These are phyloP conservation scores for Ara ararauna DNA, from an alignment of 2,797 vertebrate species.

Conservation along the genomic window DNA sequence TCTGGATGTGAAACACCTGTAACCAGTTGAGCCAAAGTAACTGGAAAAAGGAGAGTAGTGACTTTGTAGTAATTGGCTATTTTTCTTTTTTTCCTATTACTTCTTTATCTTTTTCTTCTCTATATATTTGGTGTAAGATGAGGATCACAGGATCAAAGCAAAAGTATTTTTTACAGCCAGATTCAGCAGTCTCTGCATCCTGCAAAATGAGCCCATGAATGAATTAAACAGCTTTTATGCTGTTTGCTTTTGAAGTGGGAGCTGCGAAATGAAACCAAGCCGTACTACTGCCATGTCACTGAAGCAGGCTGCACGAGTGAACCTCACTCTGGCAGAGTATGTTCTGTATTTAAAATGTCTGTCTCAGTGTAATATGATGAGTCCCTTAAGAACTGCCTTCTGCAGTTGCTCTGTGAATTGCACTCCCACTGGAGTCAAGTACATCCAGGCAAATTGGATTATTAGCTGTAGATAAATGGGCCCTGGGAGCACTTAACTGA, in stretches of 20 bases:
- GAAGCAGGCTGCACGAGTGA: background rate
- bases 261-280: background rate
- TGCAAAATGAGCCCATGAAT: constrained; percentile 12
- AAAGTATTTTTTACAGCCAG: background rate
- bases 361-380: constrained; percentile 1
- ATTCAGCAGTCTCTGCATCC: background rate
- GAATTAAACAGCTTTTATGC: background rate
- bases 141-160: background rate
- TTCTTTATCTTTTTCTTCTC: background rate
- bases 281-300: background rate
- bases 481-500: constrained; percentile 35
- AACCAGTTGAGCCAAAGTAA: background rate
- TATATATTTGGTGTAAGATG: background rate
- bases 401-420: constrained; percentile 24
- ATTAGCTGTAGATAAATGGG: constrained; percentile 52
- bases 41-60: background rate
- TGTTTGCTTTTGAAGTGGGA: background rate
- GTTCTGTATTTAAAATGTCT: constrained; percentile 27
- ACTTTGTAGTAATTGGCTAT: background rate
- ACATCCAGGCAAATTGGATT: constrained; percentile 34
- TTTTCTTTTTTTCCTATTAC: background rate
- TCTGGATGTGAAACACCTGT: background rate
- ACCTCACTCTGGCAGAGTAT: background rate
- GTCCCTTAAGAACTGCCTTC: constrained; percentile 26
- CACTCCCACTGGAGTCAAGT: constrained; percentile 2